Percentiles rank a stretch among this genome's conserved stretches.
phyloP scores from a whole-genome alignment of 2,797 vertebrate species.

The Cyclopterus lumpus region DNA sequence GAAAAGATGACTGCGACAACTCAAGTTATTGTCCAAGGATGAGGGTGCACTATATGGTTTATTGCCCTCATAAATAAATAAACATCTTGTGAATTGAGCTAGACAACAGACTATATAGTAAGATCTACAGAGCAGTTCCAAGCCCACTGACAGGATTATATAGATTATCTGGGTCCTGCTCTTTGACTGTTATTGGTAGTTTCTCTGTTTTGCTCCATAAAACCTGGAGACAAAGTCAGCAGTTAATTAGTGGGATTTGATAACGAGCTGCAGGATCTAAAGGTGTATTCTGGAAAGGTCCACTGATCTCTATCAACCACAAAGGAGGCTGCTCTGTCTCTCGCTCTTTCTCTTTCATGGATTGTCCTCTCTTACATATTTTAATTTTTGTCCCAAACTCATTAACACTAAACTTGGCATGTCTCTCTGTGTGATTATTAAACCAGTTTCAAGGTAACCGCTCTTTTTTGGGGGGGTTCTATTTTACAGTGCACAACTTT shows the following conservation, averaged over 20 bases:
- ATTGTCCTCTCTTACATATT: background rate
- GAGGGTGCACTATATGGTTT: background rate
- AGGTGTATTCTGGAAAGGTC: slow-evolving; percentile 4
- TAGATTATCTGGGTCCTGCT: background rate
- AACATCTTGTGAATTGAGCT: background rate
- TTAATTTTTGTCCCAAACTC: slow-evolving; percentile 8
- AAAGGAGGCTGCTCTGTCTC: background rate
- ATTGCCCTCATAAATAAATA: slow-evolving; percentile 27
- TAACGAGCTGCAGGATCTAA: slow-evolving; percentile 15
- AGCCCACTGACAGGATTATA: background rate
- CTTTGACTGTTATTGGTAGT: background rate
- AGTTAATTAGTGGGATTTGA: slow-evolving; percentile 19
- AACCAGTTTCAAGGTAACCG: background rate
- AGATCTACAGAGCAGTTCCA: background rate
- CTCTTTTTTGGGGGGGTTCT: background rate
- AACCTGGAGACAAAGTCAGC: slow-evolving; percentile 4
- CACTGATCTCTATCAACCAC: background rate
- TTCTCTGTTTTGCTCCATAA: background rate
- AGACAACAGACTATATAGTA: background rate
- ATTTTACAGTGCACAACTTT: background rate
- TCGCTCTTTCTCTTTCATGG: slow-evolving; percentile 8
- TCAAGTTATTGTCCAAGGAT: background rate
- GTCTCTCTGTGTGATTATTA: background rate
- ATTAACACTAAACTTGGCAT: background rate
- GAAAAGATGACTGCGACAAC: background rate